Base-by-base conservation (phyloP, 1,140 invertebrate genomes). In the Drosophila paulistorum region DNA sequence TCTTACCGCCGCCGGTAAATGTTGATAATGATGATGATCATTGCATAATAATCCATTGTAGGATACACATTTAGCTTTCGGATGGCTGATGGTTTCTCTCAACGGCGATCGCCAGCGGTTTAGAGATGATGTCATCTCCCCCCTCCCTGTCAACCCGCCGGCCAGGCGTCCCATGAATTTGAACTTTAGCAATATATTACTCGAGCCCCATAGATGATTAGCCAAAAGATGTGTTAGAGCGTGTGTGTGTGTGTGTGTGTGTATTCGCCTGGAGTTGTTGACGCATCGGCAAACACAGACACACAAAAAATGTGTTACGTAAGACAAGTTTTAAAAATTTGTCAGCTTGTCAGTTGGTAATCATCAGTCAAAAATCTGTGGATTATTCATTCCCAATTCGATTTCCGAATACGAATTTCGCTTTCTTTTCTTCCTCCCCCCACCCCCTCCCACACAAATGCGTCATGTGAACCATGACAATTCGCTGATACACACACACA, bases 41-140 rank as follows among this genome's bases (percentile, higher is more conserved):
- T 85, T 85, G 81, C 83, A 81, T 85, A 85, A 86, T 76, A 75
- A 82, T 62, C 74, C 64, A 78, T 69, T 57, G 64, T 75, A 81
- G 78, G 82, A 79, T 75, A 48, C 54, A 23, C 20, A 57, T 55
- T 57, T 14, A 20, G 51, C 66, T 76, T 26, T 26, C 4, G 4
- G 58, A 67, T 54, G 17, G 17, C 39, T 76, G 74, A 75, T 75
- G 73, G 73, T 59, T 75, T 75, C 75, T 75, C 7, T 3, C 35
- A 11, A 3, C 35, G 57, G 54, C 68, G 76, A 77, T 77, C 74
- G 42, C 51, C 67, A 64, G 54, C 74, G 69, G 68, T 72, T 64
- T 48, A 33, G 13, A 20, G 71, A 76, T 82, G 75, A 86, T 77
- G 79, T 79, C 68, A 82, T 82, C 61, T 68, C 30, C 33, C 17